Percentiles rank a stretch among this genome's conserved stretches.
Conservation (phyloP, 2,113 vertebrate species). For the Brachyhypopomus occidentalis region DNA sequence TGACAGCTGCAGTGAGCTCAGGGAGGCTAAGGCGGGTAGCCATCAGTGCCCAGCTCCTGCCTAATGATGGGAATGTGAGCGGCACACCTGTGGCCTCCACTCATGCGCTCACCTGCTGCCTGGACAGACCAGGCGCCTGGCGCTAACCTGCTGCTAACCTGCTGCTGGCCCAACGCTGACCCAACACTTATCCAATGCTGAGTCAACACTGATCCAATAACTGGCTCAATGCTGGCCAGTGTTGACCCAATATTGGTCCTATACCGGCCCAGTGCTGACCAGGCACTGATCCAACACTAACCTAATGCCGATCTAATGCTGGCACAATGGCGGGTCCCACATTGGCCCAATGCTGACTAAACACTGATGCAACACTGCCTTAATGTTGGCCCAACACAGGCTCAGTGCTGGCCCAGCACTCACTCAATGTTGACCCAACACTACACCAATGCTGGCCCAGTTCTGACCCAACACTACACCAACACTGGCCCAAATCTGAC, state of each 20-base stretch:
- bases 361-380: too few species aligned
- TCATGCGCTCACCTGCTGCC: constrained; percentile 47
- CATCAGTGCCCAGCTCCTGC: constrained; percentile 54
- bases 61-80: constrained; percentile 69
- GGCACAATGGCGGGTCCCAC: not conserved
- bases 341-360: too few species aligned
- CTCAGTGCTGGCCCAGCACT: constrained; percentile 33
- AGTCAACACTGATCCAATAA: too few species aligned
- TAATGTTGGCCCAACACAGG: not conserved
- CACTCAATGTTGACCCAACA: not conserved
- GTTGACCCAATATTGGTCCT: too few species aligned
- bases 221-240: too few species aligned
- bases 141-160: not conserved
- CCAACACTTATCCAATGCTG: too few species aligned
- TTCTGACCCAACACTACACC: too few species aligned
- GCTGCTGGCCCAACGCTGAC: not conserved
- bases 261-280: constrained; percentile 30
- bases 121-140: too few species aligned
- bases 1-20: constrained; percentile 56
- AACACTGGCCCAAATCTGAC: too few species aligned
- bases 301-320: too few species aligned
- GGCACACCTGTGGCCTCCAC: constrained; percentile 68
- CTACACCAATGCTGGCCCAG: not conserved
- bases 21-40: constrained; percentile 29
- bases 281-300: not conserved